Conservation (phyloP, 2,888 invertebrate genomes). For the Lobophora halterata region DNA sequence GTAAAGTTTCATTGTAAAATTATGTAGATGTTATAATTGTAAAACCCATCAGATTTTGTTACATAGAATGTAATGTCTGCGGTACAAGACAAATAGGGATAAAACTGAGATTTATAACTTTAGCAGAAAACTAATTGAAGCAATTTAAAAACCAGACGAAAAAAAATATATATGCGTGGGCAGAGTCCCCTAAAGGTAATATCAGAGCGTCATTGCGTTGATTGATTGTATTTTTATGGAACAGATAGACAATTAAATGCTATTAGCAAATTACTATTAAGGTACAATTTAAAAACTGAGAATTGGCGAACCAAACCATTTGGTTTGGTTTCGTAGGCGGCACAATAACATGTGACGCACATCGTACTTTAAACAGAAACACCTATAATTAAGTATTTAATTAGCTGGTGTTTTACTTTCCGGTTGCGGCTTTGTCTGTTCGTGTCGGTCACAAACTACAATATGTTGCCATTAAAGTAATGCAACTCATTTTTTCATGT, state of each 20-base stretch:
- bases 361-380: constrained; percentile 35
- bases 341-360: constrained; percentile 46
- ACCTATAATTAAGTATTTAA: constrained; percentile 41
- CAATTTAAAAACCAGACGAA: constrained; percentile 18
- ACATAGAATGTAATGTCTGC: too few species aligned
- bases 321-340: constrained; percentile 34
- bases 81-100: not conserved
- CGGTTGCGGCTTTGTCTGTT: too few species aligned
- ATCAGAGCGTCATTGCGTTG: constrained; percentile 20
- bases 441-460: too few species aligned
- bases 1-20: too few species aligned
- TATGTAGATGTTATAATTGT: too few species aligned
- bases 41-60: too few species aligned
- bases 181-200: constrained; percentile 22
- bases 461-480: too few species aligned
- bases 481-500: too few species aligned
- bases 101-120: not conserved
- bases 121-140: constrained; percentile 16
- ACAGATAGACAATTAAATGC: constrained; percentile 24
- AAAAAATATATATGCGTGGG: constrained; percentile 26
- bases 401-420: constrained; percentile 48
- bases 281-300: constrained; percentile 23
- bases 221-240: constrained; percentile 28
- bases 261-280: constrained; percentile 24
- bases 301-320: constrained; percentile 35